Percentiles rank a stretch among this genome's conserved stretches.
These are phyloP conservation scores for Clinocottus analis DNA, from an alignment of 2,113 vertebrate genomes.

Conservation along the genomic window DNA sequence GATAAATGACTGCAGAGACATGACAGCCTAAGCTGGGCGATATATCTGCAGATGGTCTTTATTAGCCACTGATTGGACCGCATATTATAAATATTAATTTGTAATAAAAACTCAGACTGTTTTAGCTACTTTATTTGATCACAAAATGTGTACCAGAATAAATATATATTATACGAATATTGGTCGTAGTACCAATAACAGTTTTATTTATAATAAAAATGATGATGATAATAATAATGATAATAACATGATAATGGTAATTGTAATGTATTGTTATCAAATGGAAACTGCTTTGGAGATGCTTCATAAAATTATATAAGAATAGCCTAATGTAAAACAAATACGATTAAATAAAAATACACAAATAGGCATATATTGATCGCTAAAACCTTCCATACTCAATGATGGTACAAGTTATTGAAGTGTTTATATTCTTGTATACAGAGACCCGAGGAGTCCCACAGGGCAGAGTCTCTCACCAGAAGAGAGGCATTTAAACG, in stretches of 20 bases:
- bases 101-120: not conserved
- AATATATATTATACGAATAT: not conserved
- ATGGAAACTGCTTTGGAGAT: not conserved
- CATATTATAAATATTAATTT: not conserved
- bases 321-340: not conserved
- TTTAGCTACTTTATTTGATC: not conserved
- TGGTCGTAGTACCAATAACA: not conserved
- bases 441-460: not conserved
- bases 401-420: not conserved
- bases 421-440: not conserved
- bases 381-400: not conserved
- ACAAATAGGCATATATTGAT: not conserved
- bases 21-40: not conserved
- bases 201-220: no score
- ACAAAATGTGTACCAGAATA: not conserved
- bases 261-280: not conserved
- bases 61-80: not conserved
- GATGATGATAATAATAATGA: not conserved
- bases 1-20: constrained; percentile 1
- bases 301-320: not conserved
- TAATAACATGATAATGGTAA: not conserved
- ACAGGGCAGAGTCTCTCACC: not conserved
- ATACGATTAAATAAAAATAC: not conserved
- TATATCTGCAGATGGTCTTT: not conserved
- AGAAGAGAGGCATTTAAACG: not conserved